phyloP scores from a whole-genome alignment of 2,797 vertebrate genomes.

The Diplodus puntazzo region DNA sequence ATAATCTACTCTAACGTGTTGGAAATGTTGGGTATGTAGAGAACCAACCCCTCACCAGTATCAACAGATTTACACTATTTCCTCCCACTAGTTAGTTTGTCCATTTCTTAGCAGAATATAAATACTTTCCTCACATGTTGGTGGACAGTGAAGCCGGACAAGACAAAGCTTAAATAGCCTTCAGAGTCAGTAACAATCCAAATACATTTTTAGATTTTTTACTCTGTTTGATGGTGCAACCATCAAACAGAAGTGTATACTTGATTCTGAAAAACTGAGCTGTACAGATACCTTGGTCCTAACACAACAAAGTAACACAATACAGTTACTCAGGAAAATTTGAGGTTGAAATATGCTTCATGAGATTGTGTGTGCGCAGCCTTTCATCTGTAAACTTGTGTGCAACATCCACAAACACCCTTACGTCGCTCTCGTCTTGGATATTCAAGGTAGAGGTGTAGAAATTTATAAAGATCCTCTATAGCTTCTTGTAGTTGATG shows the following conservation, averaged over 20 bases:
- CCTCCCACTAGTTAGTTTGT: not conserved
- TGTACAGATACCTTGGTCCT: not conserved
- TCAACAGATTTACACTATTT: not conserved
- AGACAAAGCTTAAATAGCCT: not conserved
- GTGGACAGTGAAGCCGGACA: not conserved
- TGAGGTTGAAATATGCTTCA: not conserved
- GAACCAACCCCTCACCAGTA: constrained; percentile 79
- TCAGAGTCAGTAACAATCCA: not conserved
- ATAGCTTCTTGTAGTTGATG: not conserved
- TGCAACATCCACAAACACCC: not conserved
- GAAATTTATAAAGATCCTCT: not conserved
- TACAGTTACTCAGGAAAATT: not conserved
- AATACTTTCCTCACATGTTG: not conserved
- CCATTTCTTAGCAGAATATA: not conserved
- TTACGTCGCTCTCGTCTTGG: not conserved
- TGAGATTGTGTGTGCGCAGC: not conserved
- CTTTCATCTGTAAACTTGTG: not conserved
- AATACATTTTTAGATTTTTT: too few relatives aligned
- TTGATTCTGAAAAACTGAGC: not conserved
- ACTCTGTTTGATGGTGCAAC: too few relatives aligned
- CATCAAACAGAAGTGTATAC: not conserved
- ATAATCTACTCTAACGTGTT: constrained; percentile 59
- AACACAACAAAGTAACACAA: not conserved
- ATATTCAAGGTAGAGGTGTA: not conserved
- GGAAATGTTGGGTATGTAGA: constrained; percentile 81